Percentiles rank a stretch among this genome's conserved stretches.
Evolutionary conservation across 2,113 vertebrate genomes (phyloP).

Genomic region (Gopherus flavomarginatus): DNA sequence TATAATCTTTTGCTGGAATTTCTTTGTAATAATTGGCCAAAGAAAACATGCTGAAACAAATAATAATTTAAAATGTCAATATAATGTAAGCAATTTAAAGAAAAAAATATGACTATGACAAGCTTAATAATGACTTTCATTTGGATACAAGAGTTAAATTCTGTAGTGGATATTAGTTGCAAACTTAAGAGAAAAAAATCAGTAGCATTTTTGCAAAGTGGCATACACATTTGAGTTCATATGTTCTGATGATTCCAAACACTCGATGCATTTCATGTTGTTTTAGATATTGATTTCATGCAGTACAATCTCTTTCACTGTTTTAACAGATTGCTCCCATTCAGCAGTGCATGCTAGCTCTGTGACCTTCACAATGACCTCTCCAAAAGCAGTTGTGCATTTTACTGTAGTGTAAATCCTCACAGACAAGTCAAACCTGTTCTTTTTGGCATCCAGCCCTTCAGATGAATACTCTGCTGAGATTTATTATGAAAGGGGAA

Average conservation of each 20-base stretch:
- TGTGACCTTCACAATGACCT: slow-evolving; percentile 85
- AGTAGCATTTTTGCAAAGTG: slow-evolving; percentile 1
- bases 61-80: background rate
- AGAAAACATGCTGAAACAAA: background rate
- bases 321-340: slow-evolving; percentile 69
- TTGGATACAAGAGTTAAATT: background rate
- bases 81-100: background rate
- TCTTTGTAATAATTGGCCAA: background rate
- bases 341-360: slow-evolving; percentile 48
- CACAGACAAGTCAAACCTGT: slow-evolving; percentile 89
- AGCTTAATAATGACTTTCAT: background rate
- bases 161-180: background rate
- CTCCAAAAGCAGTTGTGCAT: slow-evolving; percentile 83
- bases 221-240: background rate
- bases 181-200: background rate
- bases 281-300: slow-evolving; percentile 47
- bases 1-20: background rate
- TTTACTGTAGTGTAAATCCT: slow-evolving; percentile 86
- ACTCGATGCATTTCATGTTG: slow-evolving; percentile 43
- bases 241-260: slow-evolving; percentile 30
- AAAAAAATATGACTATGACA: background rate
- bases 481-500: slow-evolving; percentile 86
- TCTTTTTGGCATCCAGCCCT: slow-evolving; percentile 85
- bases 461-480: slow-evolving; percentile 80
- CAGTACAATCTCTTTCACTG: slow-evolving; percentile 39